These are phyloP conservation scores for Aproaerema taeniolella DNA, from an alignment of 2,888 invertebrate genomes.

Conservation along the genomic window DNA sequence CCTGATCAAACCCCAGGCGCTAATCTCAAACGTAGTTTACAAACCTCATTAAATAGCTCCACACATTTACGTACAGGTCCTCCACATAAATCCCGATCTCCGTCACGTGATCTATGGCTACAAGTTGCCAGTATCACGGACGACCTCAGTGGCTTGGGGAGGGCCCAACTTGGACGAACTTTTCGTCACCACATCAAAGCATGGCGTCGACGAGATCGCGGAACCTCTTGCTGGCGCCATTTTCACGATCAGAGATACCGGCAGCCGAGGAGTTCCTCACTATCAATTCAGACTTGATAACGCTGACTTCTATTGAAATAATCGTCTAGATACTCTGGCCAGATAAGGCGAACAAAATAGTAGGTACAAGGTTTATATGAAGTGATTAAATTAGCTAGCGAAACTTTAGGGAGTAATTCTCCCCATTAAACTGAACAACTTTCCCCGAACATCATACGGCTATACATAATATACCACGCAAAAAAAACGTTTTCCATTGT, in stretches of 20 bases:
- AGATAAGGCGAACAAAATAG: no score
- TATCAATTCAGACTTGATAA: constrained; percentile 41
- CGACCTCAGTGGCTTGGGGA: constrained; percentile 83
- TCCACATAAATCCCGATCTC: constrained; percentile 72
- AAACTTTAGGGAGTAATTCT: no score
- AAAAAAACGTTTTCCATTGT: no score
- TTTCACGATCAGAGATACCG: constrained; percentile 51
- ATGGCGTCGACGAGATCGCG: constrained; percentile 19
- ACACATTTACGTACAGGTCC: no score
- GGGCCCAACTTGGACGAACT: constrained; percentile 79
- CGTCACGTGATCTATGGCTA: constrained; percentile 63
- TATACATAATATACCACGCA: no score
- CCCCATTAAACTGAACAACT: no score
- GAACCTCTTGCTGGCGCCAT: constrained; percentile 53
- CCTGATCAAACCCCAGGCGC: no score
- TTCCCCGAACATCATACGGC: no score
- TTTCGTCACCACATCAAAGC: constrained; percentile 77
- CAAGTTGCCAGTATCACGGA: constrained; percentile 72
- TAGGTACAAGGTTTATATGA: no score
- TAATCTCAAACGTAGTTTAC: no score
- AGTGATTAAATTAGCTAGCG: no score
- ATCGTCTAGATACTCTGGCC: not conserved
- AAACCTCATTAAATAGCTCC: no score
- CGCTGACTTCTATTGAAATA: constrained; percentile 38
- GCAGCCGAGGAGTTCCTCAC: constrained; percentile 39